Percentiles rank a stretch among this genome's conserved stretches.
Conservation (phyloP, 2,797 vertebrate genomes). For the Karalla daura region DNA sequence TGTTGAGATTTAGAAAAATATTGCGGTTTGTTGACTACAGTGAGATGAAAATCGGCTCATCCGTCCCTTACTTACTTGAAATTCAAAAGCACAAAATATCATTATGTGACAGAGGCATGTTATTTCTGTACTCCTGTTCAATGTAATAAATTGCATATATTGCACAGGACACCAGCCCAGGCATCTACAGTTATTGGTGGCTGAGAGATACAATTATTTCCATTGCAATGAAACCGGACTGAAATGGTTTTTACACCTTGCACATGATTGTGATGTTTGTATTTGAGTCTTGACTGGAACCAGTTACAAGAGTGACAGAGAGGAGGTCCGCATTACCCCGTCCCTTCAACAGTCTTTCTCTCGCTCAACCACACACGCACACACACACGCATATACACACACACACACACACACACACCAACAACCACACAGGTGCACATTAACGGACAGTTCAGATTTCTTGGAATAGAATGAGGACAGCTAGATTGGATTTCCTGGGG, state of each 20-base stretch:
- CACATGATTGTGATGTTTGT: not conserved
- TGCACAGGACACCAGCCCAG: not conserved
- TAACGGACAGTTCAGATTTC: conserved; percentile 61
- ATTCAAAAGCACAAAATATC: not conserved
- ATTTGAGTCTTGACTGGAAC: not conserved
- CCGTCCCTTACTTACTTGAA: not conserved
- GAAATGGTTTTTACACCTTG: not conserved
- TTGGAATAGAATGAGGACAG: conserved; percentile 39
- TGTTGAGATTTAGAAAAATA: not conserved
- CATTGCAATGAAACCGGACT: not conserved
- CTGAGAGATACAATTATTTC: not conserved
- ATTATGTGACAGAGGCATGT: not conserved
- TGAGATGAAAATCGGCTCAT: too few relatives aligned
- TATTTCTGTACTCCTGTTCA: not conserved
- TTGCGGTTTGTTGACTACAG: too few relatives aligned
- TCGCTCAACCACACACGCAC: not conserved
- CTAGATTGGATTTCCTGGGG: conserved; percentile 63
- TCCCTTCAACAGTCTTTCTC: conserved; percentile 20
- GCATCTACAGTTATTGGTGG: not conserved
- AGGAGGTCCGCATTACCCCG: not conserved
- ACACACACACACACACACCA: conserved; percentile 4
- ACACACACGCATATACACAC: conserved; percentile 11
- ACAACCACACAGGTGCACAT: conserved; percentile 41
- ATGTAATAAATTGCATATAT: not conserved
- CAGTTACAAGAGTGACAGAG: not conserved